Conservation (phyloP, 2,113 vertebrate genomes). For the Mustela lutreola region DNA sequence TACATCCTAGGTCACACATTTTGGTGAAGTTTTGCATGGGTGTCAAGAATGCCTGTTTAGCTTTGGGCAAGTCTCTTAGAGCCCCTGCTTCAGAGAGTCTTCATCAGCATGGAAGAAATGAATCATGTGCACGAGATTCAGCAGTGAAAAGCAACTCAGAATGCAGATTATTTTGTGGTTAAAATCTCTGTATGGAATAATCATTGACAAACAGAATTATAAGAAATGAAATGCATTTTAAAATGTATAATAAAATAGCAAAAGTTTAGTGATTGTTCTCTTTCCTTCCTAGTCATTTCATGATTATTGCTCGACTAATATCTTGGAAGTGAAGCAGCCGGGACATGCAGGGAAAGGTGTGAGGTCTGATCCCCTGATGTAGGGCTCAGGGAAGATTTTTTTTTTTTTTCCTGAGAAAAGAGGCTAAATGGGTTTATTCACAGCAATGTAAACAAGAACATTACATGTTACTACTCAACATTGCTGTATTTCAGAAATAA, state of each 20-base stretch:
- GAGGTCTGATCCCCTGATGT: background rate
- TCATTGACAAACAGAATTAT: background rate
- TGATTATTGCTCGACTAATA: background rate
- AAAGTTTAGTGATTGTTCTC: background rate
- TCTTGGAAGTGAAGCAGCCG: background rate
- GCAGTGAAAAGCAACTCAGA: background rate
- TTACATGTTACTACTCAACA: background rate
- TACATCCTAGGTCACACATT: background rate
- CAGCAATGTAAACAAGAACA: background rate
- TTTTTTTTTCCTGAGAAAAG: background rate
- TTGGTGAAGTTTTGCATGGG: background rate
- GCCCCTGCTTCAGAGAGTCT: background rate
- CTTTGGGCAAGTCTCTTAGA: background rate
- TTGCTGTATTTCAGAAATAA: conserved; percentile 29
- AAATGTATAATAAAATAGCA: background rate
- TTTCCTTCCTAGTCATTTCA: background rate
- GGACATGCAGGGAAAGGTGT: background rate
- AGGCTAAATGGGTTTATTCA: conserved; percentile 5
- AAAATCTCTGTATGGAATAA: background rate
- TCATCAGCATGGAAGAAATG: background rate
- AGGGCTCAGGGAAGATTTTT: background rate
- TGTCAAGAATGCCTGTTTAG: background rate
- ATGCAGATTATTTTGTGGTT: background rate
- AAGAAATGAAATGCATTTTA: background rate
- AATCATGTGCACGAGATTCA: background rate